Percentiles rank a stretch among this genome's conserved stretches.
Evolutionary conservation across 2,113 vertebrate genomes (phyloP).

Genomic region (Ameiurus melas): DNA sequence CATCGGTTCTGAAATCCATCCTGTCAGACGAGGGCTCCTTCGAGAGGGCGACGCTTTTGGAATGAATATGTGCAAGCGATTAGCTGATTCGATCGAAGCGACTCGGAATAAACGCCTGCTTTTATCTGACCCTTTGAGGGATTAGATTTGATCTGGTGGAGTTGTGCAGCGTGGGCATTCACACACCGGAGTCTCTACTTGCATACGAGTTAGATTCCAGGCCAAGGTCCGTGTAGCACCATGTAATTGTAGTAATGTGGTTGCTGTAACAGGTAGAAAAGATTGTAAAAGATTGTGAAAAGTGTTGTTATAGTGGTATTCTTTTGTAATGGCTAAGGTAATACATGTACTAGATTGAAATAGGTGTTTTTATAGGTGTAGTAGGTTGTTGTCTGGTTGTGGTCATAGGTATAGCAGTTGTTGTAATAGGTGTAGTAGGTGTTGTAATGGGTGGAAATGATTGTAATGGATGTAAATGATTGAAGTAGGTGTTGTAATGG

Average conservation of each 20-base stretch:
- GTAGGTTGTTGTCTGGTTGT: background rate
- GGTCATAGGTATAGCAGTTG: background rate
- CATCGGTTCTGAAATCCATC: slow-evolving; percentile 41
- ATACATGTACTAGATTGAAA: background rate
- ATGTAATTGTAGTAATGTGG: too few species aligned
- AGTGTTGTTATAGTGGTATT: background rate
- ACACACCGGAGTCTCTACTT: background rate
- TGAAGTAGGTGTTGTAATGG: background rate
- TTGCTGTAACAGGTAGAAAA: too few species aligned
- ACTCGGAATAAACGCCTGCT: slow-evolving; percentile 31
- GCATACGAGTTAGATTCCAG: background rate
- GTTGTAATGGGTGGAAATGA: background rate
- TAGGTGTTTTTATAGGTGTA: background rate
- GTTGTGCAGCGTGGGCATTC: slow-evolving; percentile 18
- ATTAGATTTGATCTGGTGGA: slow-evolving; percentile 27
- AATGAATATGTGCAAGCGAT: slow-evolving; percentile 49
- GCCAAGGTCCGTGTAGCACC: background rate
- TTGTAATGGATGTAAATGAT: too few species aligned
- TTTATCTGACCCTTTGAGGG: slow-evolving; percentile 28
- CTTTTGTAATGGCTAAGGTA: background rate
- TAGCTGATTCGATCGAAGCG: slow-evolving; percentile 37
- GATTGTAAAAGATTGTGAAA: too few species aligned
- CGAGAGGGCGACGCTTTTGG: slow-evolving; percentile 8
- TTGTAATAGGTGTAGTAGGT: background rate
- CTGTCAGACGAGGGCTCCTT: slow-evolving; percentile 33